Percentiles rank a stretch among this genome's conserved stretches.
Conservation (phyloP, 2,113 vertebrate genomes). For the Callocephalon fimbriatum region DNA sequence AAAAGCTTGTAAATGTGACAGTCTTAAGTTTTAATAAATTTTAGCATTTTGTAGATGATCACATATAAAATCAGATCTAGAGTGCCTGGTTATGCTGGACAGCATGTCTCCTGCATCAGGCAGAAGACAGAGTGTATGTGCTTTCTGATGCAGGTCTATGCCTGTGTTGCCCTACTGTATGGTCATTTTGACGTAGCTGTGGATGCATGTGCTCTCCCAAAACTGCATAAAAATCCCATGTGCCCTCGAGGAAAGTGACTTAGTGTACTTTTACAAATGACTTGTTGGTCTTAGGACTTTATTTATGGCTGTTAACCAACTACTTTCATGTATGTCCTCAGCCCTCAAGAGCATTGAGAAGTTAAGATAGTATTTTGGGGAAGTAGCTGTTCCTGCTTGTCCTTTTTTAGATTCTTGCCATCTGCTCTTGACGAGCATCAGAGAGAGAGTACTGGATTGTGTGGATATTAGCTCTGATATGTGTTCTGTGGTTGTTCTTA, state of each 20-base stretch:
- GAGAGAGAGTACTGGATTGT: not conserved
- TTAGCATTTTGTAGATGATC: not conserved
- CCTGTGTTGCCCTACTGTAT: not conserved
- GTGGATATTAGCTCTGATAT: not conserved
- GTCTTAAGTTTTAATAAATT: not conserved
- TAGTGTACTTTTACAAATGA: not conserved
- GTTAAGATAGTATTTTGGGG: not conserved
- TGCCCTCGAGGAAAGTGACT: not conserved
- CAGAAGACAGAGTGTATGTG: rapidly evolving
- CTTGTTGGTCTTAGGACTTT: not conserved
- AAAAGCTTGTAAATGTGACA: not conserved
- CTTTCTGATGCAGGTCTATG: not conserved
- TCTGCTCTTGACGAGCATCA: not conserved
- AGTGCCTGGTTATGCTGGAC: not conserved
- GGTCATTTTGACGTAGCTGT: not conserved
- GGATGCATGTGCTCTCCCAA: rapidly evolving
- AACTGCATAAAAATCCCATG: not conserved
- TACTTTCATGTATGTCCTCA: not conserved
- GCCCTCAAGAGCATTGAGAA: not conserved
- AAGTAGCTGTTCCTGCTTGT: not conserved
- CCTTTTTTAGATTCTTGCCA: not conserved
- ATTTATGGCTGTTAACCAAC: not conserved
- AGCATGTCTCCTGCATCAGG: not conserved
- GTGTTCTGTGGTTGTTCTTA: not conserved
- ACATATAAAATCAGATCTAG: not conserved